phyloP scores from a whole-genome alignment of 37 sponge, comb jelly and placozoan species.

The Agelas oroides region DNA sequence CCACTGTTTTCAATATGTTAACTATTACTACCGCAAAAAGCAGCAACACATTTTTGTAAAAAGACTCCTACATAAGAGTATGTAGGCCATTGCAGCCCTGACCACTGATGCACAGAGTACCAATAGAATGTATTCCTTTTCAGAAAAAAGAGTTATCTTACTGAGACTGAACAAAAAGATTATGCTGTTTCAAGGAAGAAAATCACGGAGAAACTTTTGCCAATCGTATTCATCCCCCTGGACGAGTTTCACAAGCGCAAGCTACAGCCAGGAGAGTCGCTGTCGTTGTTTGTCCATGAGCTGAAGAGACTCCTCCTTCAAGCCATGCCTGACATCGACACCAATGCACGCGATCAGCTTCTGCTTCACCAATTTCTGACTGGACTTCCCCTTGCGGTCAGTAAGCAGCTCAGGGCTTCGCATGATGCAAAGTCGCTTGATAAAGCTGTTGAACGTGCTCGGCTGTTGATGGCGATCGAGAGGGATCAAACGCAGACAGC shows the following conservation, averaged over 20 bases:
- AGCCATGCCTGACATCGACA: conserved; percentile 64
- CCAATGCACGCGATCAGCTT: conserved; percentile 33
- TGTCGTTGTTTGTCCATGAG: conserved; percentile 52
- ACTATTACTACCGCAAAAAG: too few species aligned
- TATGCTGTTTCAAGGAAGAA: too few species aligned
- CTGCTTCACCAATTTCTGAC: conserved; percentile 59
- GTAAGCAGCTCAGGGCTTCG: conserved; percentile 39
- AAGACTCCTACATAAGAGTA: too few species aligned
- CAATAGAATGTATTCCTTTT: too few species aligned
- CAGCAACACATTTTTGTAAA: too few species aligned
- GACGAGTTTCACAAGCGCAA: conserved; percentile 51
- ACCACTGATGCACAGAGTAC: too few species aligned
- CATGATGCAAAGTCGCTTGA: conserved; percentile 27
- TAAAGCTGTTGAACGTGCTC: conserved; percentile 16
- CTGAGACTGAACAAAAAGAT: too few species aligned
- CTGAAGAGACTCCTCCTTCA: conserved; percentile 52
- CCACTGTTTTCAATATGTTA: too few species aligned
- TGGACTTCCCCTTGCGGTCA: conserved; percentile 35
- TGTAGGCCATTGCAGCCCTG: too few species aligned
- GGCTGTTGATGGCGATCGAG: conserved; percentile 25
- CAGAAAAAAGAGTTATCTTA: too few species aligned
- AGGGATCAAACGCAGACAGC: not conserved
- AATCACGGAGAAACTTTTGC: too few species aligned
- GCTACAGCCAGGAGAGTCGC: conserved; percentile 39
- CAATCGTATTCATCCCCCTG: conserved; percentile 19